Conservation (phyloP, 2,888 invertebrate species). For the Ochropacha duplaris region DNA sequence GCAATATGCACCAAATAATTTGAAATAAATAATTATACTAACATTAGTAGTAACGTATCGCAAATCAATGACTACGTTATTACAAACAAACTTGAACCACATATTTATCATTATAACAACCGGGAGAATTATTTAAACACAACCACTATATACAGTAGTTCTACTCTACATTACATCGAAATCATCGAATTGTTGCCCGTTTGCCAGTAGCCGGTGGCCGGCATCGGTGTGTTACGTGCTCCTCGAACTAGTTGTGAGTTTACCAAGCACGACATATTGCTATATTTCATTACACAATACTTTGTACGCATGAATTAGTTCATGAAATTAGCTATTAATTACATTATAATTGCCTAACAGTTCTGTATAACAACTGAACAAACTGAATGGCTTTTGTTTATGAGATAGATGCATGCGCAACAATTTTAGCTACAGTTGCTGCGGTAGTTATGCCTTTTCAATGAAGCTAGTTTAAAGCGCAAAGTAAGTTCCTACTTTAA, state of each 20-base stretch:
- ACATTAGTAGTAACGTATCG: conserved; percentile 31
- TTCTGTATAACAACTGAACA: background rate
- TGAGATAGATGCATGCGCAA: too few relatives aligned
- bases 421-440: too few relatives aligned
- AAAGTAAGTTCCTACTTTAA: too few relatives aligned
- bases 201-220: background rate
- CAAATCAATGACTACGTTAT: conserved; percentile 31
- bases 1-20: too few relatives aligned
- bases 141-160: conserved; percentile 4
- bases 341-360: background rate
- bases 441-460: too few relatives aligned
- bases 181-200: background rate
- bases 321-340: background rate
- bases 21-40: conserved; percentile 16
- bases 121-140: conserved; percentile 2
- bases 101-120: conserved; percentile 33
- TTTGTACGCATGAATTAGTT: background rate
- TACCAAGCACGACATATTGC: background rate
- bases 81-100: conserved; percentile 49
- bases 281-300: background rate
- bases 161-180: background rate
- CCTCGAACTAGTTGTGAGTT: background rate
- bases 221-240: background rate
- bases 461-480: too few relatives aligned
- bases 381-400: too few relatives aligned